phyloP scores from a whole-genome alignment of 2,797 vertebrate genomes.

The Petrocephalus schoutedeni region DNA sequence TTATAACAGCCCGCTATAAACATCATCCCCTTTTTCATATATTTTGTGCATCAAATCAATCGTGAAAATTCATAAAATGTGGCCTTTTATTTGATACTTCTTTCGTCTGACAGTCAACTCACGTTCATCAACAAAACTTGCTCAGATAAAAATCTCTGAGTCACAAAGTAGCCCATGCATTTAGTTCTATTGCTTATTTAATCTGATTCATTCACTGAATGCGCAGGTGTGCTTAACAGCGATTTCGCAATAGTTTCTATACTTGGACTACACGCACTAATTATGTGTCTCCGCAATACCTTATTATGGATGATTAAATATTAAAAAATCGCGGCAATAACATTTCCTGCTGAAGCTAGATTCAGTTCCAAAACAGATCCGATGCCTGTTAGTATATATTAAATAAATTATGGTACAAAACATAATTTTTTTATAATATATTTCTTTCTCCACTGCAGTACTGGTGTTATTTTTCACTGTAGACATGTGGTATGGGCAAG shows the following conservation, averaged over 20 bases:
- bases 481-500: neutral
- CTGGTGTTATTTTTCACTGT: neutral
- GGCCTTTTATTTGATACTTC: neutral
- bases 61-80: neutral
- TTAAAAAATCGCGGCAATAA: conserved; percentile 17
- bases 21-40: neutral
- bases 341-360: conserved; percentile 9
- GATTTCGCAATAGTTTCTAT: neutral
- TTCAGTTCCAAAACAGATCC: conserved; percentile 19
- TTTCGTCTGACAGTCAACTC: neutral
- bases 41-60: neutral
- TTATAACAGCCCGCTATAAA: neutral
- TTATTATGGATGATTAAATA: conserved; percentile 27
- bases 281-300: conserved; percentile 14
- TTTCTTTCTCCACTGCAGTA: neutral
- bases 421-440: neutral
- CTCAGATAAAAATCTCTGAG: neutral
- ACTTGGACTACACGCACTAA: conserved; percentile 5
- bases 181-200: neutral
- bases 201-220: neutral
- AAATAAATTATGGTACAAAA: neutral
- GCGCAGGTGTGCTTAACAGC: neutral
- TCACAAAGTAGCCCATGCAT: neutral
- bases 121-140: neutral
- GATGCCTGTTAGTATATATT: neutral